Conservation (phyloP, 2,113 vertebrate species). For the Pelecanoides urinatrix region DNA sequence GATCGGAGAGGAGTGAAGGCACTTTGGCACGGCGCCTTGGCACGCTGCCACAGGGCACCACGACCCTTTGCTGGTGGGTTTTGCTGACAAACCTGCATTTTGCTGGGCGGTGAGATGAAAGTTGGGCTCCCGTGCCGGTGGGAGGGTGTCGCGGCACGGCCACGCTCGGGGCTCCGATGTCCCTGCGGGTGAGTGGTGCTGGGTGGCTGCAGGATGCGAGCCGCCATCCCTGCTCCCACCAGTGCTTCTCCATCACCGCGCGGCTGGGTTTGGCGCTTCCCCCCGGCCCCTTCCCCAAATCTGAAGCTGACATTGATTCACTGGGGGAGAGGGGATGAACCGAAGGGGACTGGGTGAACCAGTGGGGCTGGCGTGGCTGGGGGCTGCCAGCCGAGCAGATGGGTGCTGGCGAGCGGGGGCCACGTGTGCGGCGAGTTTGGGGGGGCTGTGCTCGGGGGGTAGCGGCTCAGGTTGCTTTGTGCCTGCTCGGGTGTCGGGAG, state of each 20-base stretch:
- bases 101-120: not conserved
- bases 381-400: not conserved
- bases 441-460: not conserved
- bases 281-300: too few species aligned
- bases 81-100: not conserved
- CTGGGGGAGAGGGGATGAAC: not conserved
- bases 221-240: fast-evolving
- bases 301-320: fast-evolving
- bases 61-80: not conserved
- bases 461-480: not conserved
- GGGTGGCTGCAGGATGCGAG: too few species aligned
- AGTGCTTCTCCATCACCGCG: not conserved
- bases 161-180: not conserved
- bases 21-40: not conserved
- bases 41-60: not conserved
- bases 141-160: not conserved
- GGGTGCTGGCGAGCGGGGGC: not conserved
- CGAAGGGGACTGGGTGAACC: too few species aligned
- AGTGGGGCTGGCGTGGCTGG: not conserved
- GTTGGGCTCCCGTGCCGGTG: not conserved
- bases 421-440: fast-evolving
- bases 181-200: not conserved
- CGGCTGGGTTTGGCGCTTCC: not conserved
- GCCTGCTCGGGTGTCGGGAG: not conserved
- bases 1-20: not conserved